Evolutionary conservation across 2,888 invertebrate species (phyloP), one percentile per base, ranked within the genome.

Genomic region (Pandemis cinnamomeana): DNA sequence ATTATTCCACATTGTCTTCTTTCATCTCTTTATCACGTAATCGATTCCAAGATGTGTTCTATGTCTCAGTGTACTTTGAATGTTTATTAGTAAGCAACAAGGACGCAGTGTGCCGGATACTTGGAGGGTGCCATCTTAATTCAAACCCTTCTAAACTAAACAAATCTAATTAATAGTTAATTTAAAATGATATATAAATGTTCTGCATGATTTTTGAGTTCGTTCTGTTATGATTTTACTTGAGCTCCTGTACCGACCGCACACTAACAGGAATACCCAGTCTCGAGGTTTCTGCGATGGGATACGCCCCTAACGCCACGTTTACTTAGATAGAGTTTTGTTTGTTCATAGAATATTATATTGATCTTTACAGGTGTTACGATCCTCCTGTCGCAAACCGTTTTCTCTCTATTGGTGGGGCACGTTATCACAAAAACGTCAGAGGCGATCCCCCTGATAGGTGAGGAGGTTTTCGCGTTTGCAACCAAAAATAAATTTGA

Each of bases 341-440:
- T 86, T 90, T 89, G 58, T 87, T 89, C 84, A 91, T 89, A 89
- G 91, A 87, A 82, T 83, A 82, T 84, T 85, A 95, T 95, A 95
- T 93, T 92, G 86, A 91, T 95, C 95, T 97, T 97, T 97, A 93
- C 98, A 99, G 99, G 98, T 97, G 98, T 99, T 94, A 99, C 99
- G 95, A 99, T 99, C 95, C 97, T 99, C 95, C 98, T 99, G 95
- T 99, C 99, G 90, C 98, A 99, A 96, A 99, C 99, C 95, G 99
- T 99, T 95, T 99, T 99, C 96, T 98, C 99, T 94, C 97, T 99
- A 95, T 97, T 99, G 97, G 99, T 99, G 95, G 98, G 98, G 93
- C 98, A 99, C 96, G 98, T 99, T 95, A 98, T 99, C 96, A 99
- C 99, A 94, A 98, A 98, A 96, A 99, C 99, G 94, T 99, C 99